phyloP scores from a whole-genome alignment of 2,113 vertebrate species.

The Manacus vitellinus region DNA sequence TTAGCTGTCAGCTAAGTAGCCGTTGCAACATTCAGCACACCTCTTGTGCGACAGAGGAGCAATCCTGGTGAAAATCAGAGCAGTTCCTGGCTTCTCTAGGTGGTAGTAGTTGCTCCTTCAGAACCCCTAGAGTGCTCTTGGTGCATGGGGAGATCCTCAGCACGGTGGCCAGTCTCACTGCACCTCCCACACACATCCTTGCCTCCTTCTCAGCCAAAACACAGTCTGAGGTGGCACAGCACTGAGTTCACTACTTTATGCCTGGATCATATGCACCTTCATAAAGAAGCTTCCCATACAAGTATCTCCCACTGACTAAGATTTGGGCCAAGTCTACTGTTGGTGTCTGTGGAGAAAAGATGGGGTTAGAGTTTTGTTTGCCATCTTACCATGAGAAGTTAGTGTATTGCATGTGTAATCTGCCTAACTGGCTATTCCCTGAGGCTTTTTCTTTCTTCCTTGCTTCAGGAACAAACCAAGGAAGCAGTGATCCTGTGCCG shows the following conservation, averaged over 20 bases:
- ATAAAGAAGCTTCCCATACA: background rate
- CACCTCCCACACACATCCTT: background rate
- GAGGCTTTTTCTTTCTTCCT: background rate
- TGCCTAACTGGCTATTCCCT: background rate
- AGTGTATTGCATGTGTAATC: rapidly evolving
- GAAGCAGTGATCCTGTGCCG: background rate
- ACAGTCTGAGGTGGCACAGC: background rate
- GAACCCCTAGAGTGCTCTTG: background rate
- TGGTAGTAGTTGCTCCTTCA: background rate
- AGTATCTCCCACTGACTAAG: background rate
- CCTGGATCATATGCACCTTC: background rate
- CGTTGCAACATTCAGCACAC: background rate
- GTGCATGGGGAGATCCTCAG: background rate
- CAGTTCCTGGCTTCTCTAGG: background rate
- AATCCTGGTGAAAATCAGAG: background rate
- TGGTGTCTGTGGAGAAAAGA: background rate
- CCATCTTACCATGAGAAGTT: background rate
- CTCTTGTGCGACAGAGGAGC: background rate
- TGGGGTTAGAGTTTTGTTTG: background rate
- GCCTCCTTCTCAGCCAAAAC: background rate
- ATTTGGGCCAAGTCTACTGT: background rate
- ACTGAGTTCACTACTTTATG: background rate
- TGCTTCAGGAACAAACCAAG: background rate
- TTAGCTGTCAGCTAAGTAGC: background rate
- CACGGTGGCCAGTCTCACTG: background rate